These are phyloP conservation scores for Osmerus mordax DNA, from an alignment of 2,113 vertebrate species.

Conservation along the genomic window DNA sequence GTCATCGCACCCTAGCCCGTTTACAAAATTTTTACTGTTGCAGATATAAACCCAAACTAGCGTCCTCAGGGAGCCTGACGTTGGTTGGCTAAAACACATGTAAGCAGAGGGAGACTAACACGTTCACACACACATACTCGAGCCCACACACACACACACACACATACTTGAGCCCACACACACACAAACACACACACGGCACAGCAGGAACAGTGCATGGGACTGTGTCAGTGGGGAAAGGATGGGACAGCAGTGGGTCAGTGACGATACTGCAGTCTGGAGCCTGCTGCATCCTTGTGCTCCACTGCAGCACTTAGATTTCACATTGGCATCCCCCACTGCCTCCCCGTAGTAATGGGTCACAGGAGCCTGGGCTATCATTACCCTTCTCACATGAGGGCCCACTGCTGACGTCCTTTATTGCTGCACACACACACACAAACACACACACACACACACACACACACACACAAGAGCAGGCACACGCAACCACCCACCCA, in stretches of 20 bases:
- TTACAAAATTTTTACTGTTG: neutral
- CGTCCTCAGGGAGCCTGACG: too few relatives aligned
- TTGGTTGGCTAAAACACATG: neutral
- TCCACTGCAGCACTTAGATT: slow-evolving; percentile 64
- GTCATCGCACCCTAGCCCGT: neutral
- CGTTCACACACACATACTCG: neutral
- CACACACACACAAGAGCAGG: slow-evolving; percentile 21
- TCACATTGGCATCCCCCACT: slow-evolving; percentile 50
- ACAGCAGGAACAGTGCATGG: slow-evolving; percentile 21
- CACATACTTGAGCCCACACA: neutral
- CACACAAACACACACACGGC: slow-evolving; percentile 2
- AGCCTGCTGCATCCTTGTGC: slow-evolving; percentile 56
- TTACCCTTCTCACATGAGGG: slow-evolving; percentile 65
- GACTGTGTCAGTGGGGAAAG: slow-evolving; percentile 63
- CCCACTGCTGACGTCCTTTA: slow-evolving; percentile 55
- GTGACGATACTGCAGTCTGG: slow-evolving; percentile 60
- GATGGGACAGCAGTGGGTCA: slow-evolving; percentile 62
- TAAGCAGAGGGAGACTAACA: too few relatives aligned
- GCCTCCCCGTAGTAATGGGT: slow-evolving; percentile 52
- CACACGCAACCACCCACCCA: slow-evolving; percentile 15
- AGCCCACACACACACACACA: slow-evolving; percentile 13
- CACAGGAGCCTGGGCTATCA: slow-evolving; percentile 50
- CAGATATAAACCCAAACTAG: too few relatives aligned
- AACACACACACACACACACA: slow-evolving; percentile 9
- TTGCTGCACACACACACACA: slow-evolving; percentile 16